phyloP scores from a whole-genome alignment of 1,140 invertebrate genomes.

The Eciton burchellii region DNA sequence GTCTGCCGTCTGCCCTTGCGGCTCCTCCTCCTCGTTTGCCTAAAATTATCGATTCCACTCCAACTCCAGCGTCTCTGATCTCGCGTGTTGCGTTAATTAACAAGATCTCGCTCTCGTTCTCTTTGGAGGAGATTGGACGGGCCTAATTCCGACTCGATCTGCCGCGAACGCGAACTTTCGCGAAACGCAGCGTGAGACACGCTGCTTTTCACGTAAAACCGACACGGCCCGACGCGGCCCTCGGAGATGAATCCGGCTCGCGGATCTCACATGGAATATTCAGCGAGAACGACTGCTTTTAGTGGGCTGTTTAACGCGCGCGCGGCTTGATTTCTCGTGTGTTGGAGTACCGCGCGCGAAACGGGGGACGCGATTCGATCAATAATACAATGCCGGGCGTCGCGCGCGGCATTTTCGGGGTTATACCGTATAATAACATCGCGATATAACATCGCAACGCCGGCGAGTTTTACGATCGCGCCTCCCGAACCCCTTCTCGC shows the following conservation, averaged over 20 bases:
- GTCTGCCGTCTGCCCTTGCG: too few species aligned
- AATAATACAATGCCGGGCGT: conserved; percentile 49
- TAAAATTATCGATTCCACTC: background rate
- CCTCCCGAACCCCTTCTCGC: conserved; percentile 28
- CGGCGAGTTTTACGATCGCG: conserved; percentile 42
- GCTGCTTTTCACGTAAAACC: conserved; percentile 2
- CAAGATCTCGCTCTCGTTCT: too few species aligned
- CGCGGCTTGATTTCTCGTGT: conserved; percentile 43
- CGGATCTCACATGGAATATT: conserved; percentile 24
- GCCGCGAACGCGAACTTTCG: too few species aligned
- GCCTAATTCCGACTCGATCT: too few species aligned
- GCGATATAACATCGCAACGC: conserved; percentile 38
- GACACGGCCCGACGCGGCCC: background rate
- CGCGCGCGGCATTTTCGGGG: conserved; percentile 30
- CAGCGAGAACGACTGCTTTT: conserved; percentile 18
- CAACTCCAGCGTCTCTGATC: too few species aligned
- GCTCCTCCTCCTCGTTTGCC: background rate
- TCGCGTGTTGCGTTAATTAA: too few species aligned
- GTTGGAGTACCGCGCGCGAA: conserved; percentile 38
- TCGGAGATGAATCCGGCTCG: background rate
- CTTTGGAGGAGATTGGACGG: too few species aligned
- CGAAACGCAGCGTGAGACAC: too few species aligned
- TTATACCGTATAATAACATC: conserved; percentile 52
- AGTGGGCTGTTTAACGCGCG: conserved; percentile 26
- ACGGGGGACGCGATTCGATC: conserved; percentile 44